A percentile compares a stretch with the other conserved stretches of the same genome.
These are phyloP conservation scores for Vanessa tameamea DNA, from an alignment of 1,140 invertebrate genomes.

Conservation along the genomic window DNA sequence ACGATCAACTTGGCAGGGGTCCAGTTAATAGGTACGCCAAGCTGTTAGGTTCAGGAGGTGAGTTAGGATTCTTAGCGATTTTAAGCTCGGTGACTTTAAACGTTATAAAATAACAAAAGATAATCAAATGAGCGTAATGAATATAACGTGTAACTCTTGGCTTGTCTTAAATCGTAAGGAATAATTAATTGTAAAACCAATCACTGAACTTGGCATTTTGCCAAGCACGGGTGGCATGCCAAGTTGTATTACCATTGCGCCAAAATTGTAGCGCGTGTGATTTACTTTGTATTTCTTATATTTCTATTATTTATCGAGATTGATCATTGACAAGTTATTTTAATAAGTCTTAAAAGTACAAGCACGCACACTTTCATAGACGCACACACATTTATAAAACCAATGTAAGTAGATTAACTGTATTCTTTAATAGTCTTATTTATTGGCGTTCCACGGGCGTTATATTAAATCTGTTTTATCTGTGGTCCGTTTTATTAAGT, in stretches of 20 bases:
- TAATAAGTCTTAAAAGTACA: too few relatives aligned
- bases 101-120: background rate
- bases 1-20: background rate
- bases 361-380: too few relatives aligned
- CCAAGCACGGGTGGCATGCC: slow-evolving; percentile 14
- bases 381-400: too few relatives aligned
- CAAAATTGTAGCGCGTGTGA: slow-evolving; percentile 19
- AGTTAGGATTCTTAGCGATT: background rate
- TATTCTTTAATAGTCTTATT: too few relatives aligned
- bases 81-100: background rate
- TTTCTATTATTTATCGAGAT: background rate
- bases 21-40: background rate
- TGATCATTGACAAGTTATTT: too few relatives aligned
- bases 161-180: slow-evolving; percentile 3
- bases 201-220: background rate
- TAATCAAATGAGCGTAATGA: background rate
- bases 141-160: background rate
- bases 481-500: too few relatives aligned
- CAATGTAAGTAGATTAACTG: too few relatives aligned
- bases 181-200: slow-evolving; percentile 19
- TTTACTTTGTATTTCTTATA: slow-evolving; percentile 4
- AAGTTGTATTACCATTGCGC: slow-evolving; percentile 19
- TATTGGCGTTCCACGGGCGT: too few relatives aligned
- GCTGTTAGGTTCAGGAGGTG: background rate
- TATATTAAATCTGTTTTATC: too few relatives aligned